These are phyloP conservation scores for Ophion obscuratus DNA, from an alignment of 2,888 invertebrate species.

Conservation along the genomic window DNA sequence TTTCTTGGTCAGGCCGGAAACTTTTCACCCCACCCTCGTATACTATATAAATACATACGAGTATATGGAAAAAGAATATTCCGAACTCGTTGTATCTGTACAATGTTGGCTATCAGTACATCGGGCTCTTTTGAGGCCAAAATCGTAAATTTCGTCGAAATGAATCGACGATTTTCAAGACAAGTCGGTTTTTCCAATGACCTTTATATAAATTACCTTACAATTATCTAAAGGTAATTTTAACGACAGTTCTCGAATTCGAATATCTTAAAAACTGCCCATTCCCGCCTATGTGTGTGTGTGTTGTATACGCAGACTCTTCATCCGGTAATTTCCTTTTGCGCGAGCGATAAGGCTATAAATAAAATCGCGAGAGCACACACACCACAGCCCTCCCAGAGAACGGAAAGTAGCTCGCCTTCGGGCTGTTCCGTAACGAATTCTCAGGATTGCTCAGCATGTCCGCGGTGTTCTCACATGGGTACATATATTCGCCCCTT, in stretches of 20 bases:
- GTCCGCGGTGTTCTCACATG: slow-evolving; percentile 51
- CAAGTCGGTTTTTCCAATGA: neutral
- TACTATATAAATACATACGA: too few species aligned
- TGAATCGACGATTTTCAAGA: neutral
- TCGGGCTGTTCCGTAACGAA: slow-evolving; percentile 81
- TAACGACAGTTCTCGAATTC: neutral
- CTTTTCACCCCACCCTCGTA: too few species aligned
- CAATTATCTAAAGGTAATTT: neutral
- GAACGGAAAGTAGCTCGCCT: slow-evolving; percentile 83
- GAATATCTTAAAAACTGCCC: neutral
- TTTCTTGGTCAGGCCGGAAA: too few species aligned
- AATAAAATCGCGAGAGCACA: slow-evolving; percentile 74
- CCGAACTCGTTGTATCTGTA: too few species aligned
- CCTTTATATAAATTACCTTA: neutral
- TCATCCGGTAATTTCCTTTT: slow-evolving; percentile 77
- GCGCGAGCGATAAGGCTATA: slow-evolving; percentile 77
- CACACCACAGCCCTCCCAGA: slow-evolving; percentile 77
- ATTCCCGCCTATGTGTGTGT: neutral
- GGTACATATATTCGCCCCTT: slow-evolving; percentile 11
- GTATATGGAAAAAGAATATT: too few species aligned
- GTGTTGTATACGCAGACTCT: slow-evolving; percentile 55
- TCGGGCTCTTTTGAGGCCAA: neutral
- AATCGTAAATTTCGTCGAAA: neutral
- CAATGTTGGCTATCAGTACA: too few species aligned
- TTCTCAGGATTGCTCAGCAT: slow-evolving; percentile 78